Evolutionary conservation across 1,140 invertebrate species (phyloP), one percentile per base, ranked within the genome.

Genomic region (Cydia splendana): DNA sequence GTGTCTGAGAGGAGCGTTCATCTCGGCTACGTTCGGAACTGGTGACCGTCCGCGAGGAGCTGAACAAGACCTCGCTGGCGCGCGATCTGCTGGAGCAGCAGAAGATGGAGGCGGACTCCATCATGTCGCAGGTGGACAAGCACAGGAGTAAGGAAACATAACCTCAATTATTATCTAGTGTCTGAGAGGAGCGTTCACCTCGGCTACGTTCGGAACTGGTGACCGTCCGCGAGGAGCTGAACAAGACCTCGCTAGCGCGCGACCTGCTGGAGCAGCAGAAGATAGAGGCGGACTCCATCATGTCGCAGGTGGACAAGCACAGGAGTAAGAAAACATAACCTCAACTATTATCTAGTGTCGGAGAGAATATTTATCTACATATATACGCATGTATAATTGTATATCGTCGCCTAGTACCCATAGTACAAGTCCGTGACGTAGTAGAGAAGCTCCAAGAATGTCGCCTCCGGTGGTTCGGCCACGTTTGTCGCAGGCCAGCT

Each of bases 221-320:
- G 18, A 95, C 95, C 0, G 82, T 96, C 2, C 91, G 96, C 1
- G 96, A 97, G 88, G 97, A 97, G 80, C 90, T 97, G 0, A 96
- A 96, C 85, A 96, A 96, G 84, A 93, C 95, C 0, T 95, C 95
- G 77, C 88, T 97, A 0, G 93, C 95, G 1, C 94, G 95, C 65
- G 97, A 97, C 85, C 93, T 97, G 84, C 87, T 97, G 1, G 96
- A 97, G 78, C 96, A 97, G 85, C 96, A 97, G 81, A 96, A 97
- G 87, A 82, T 95, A 24, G 97, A 97, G 88, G 94, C 95, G 0
- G 96, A 97, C 76, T 94, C 93, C 82, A 90, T 97, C 13, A 95
- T 97, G 18, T 92, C 95, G 30, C 94, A 96, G 82, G 94, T 97
- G 80, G 97, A 98, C 89, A 97, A 97, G 88, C 95, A 94, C 75